phyloP scores from a whole-genome alignment of 2,888 invertebrate species.

The Eupithecia dodoneata region DNA sequence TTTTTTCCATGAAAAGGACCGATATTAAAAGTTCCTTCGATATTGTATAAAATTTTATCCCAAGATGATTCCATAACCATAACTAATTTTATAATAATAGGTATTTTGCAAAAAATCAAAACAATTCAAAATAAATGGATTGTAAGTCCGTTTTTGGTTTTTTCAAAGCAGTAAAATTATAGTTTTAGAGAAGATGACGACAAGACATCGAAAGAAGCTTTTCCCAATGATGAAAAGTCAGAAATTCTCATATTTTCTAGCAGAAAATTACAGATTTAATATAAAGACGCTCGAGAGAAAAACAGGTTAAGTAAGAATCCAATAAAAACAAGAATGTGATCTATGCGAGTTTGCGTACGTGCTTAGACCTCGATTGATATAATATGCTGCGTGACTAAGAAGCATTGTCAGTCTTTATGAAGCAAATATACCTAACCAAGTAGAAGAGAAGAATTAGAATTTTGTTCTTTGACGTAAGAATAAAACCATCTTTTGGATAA shows the following conservation, averaged over 20 bases:
- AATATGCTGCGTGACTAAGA: slow-evolving; percentile 12
- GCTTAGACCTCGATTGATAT: slow-evolving; percentile 32
- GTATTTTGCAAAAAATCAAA: too few species aligned
- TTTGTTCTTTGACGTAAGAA: not conserved
- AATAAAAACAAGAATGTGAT: slow-evolving; percentile 36
- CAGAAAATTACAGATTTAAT: slow-evolving; percentile 4
- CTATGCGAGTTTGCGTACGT: slow-evolving; percentile 31
- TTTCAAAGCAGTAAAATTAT: too few species aligned
- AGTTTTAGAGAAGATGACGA: not conserved
- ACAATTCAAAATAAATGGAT: too few species aligned
- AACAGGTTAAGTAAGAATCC: slow-evolving; percentile 31
- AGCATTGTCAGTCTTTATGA: slow-evolving; percentile 2
- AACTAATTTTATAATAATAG: too few species aligned
- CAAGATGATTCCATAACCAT: too few species aligned
- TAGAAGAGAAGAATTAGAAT: not conserved
- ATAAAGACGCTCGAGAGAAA: slow-evolving; percentile 11
- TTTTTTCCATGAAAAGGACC: too few species aligned
- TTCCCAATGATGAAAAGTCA: not conserved
- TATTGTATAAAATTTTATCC: too few species aligned
- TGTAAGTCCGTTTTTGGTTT: too few species aligned
- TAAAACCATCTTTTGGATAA: not conserved
- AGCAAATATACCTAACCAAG: not conserved
- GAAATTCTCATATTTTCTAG: slow-evolving; percentile 3
- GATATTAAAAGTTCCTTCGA: too few species aligned
- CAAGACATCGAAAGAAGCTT: not conserved